These are phyloP conservation scores for Gulo gulo DNA, from an alignment of 2,113 vertebrate species.

Conservation along the genomic window DNA sequence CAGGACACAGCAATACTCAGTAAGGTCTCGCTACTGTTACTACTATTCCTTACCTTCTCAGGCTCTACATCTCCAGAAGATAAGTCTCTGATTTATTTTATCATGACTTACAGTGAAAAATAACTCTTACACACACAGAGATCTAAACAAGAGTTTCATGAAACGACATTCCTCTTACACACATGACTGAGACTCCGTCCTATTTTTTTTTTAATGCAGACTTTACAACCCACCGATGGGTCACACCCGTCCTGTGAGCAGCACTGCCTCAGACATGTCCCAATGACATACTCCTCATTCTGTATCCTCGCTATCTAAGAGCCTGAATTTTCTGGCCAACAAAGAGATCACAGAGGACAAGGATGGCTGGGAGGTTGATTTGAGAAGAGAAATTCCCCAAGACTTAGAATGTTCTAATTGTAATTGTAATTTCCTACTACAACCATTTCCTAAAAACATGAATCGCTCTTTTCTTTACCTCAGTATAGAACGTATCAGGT, in stretches of 20 bases:
- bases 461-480: neutral
- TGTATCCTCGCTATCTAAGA: neutral
- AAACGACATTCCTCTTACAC: neutral
- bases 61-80: neutral
- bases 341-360: neutral
- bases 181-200: neutral
- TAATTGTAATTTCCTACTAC: neutral
- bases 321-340: neutral
- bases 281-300: fast-evolving
- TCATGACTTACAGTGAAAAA: neutral
- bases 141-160: neutral
- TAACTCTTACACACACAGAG: neutral
- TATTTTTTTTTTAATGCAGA: neutral
- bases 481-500: fast-evolving
- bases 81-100: neutral
- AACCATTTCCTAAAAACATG: too few species aligned
- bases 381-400: neutral
- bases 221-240: neutral
- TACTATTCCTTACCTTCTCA: neutral
- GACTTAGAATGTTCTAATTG: neutral
- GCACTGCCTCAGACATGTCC: fast-evolving
- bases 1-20: neutral
- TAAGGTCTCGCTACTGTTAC: fast-evolving
- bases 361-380: fast-evolving
- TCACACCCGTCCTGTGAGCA: fast-evolving